Percentiles rank a stretch among this genome's conserved stretches.
Conservation (phyloP, 2,888 invertebrate species). For the Venusia cambrica region DNA sequence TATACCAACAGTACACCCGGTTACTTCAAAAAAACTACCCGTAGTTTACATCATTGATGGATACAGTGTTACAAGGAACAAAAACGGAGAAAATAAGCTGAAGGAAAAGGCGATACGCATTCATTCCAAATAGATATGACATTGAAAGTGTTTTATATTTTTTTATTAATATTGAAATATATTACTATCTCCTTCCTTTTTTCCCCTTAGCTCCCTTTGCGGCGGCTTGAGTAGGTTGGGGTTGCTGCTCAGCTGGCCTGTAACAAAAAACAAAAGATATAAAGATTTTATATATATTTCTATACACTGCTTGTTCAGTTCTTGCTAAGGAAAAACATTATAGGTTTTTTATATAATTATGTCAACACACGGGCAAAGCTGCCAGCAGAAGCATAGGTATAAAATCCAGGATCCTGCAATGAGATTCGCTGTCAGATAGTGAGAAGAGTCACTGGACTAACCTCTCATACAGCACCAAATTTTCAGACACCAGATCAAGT, state of each 20-base stretch:
- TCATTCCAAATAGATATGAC: slow-evolving; percentile 40
- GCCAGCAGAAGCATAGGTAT: no score
- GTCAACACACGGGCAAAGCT: no score
- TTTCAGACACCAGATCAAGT: no score
- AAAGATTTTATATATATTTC: not conserved
- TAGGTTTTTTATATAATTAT: no score
- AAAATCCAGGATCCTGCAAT: no score
- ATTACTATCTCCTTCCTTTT: slow-evolving; percentile 68
- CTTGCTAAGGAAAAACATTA: no score
- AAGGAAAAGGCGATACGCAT: slow-evolving; percentile 58
- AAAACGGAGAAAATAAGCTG: slow-evolving; percentile 64
- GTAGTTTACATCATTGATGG: slow-evolving; percentile 68
- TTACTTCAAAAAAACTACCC: slow-evolving; percentile 38
- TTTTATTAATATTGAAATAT: slow-evolving; percentile 26
- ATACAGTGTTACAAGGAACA: slow-evolving; percentile 67
- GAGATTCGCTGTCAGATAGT: no score
- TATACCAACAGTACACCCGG: slow-evolving; percentile 28
- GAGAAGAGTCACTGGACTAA: no score
- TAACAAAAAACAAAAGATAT: slow-evolving; percentile 31
- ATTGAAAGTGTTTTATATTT: slow-evolving; percentile 24
- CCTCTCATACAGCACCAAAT: no score
- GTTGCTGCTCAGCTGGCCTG: slow-evolving; percentile 72
- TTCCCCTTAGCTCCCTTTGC: slow-evolving; percentile 67
- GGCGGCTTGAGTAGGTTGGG: slow-evolving; percentile 57
- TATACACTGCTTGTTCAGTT: no score